These are phyloP conservation scores for Noctilio leporinus DNA, from an alignment of 2,113 vertebrate genomes.

Conservation along the genomic window DNA sequence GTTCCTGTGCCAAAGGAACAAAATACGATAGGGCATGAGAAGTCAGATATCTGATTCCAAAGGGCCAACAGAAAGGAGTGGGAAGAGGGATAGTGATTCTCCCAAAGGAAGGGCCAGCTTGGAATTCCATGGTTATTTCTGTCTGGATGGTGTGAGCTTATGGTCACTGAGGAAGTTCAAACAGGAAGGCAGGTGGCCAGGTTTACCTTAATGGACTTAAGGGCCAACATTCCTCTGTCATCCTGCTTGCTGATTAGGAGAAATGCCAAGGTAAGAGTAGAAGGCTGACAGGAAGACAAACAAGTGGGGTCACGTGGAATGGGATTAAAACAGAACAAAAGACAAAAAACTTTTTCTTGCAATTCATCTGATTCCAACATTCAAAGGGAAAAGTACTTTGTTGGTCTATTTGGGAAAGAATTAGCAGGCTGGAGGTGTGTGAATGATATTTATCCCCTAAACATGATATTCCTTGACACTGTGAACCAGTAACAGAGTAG, in stretches of 20 bases:
- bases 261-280: not conserved
- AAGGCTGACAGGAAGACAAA: constrained; percentile 27
- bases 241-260: constrained; percentile 7
- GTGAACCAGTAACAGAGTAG: not conserved
- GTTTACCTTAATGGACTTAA: constrained; percentile 23
- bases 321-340: constrained; percentile 33
- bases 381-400: not conserved
- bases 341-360: not conserved
- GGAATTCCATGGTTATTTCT: constrained; percentile 17
- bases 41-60: not conserved
- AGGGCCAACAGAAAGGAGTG: not conserved
- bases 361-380: not conserved
- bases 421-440: not conserved
- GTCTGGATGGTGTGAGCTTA: not conserved
- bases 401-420: not conserved
- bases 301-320: not conserved
- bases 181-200: not conserved
- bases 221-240: not conserved
- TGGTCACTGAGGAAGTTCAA: not conserved
- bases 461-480: not conserved
- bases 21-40: not conserved
- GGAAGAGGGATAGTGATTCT: not conserved
- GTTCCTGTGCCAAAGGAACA: not conserved
- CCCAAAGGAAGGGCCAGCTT: not conserved
- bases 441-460: not conserved